Conservation (phyloP, 2,888 invertebrate species). For the Linnaemya tessellans region DNA sequence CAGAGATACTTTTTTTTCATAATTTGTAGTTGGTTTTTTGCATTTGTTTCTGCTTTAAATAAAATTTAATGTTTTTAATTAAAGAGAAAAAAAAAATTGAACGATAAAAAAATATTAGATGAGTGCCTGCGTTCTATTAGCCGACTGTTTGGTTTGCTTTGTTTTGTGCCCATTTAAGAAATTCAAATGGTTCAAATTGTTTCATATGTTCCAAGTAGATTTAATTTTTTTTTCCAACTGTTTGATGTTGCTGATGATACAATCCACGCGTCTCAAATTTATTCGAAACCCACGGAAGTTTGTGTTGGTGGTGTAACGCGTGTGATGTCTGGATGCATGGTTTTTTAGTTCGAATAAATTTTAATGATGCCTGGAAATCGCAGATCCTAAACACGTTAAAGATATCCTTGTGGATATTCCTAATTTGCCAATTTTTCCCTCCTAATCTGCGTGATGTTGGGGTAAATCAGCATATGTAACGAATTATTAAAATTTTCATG, state of each 20-base stretch:
- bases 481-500: neutral
- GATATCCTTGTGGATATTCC: too few species aligned
- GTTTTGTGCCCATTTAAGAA: constrained; percentile 1
- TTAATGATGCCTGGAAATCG: neutral
- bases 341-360: neutral
- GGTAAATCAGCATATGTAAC: too few species aligned
- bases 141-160: constrained; percentile 16
- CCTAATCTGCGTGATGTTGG: too few species aligned
- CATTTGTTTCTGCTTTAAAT: constrained; percentile 50
- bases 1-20: constrained; percentile 49
- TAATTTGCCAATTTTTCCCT: too few species aligned
- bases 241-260: constrained; percentile 57
- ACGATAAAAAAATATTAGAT: constrained; percentile 5
- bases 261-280: constrained; percentile 61
- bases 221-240: constrained; percentile 15
- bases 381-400: neutral
- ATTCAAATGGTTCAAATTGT: constrained; percentile 11
- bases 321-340: constrained; percentile 27
- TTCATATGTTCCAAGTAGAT: constrained; percentile 4
- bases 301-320: neutral
- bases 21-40: constrained; percentile 15
- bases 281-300: constrained; percentile 35
- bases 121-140: constrained; percentile 22
- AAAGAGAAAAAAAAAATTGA: constrained; percentile 22
- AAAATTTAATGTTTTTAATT: constrained; percentile 64